Percentiles rank a stretch among this genome's conserved stretches.
phyloP scores from a whole-genome alignment of 2,113 vertebrate genomes.

The Tretioscincus oriximinensis region DNA sequence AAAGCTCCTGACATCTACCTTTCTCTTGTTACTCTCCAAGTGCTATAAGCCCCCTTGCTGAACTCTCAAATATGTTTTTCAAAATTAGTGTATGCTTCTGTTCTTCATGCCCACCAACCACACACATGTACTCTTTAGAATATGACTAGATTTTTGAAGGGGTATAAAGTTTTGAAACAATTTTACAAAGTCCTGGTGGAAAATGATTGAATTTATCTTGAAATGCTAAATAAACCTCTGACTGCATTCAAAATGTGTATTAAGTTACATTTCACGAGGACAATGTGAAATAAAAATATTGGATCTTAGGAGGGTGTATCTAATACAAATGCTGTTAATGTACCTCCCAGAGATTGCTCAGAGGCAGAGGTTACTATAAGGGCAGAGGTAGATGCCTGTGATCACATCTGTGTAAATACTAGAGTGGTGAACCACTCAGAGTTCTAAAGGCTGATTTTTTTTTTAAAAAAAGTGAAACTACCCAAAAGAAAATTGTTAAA shows the following conservation, averaged over 20 bases:
- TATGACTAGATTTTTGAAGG: conserved; percentile 15
- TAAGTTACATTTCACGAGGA: conserved; percentile 74
- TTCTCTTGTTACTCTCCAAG: no score
- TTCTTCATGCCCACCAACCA: background rate
- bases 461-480: conserved; percentile 76
- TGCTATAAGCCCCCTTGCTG: no score
- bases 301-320: conserved; percentile 69
- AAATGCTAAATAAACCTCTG: conserved; percentile 73
- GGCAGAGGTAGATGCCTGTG: conserved; percentile 71
- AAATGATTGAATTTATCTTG: conserved; percentile 66
- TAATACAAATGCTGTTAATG: conserved; percentile 77
- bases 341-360: conserved; percentile 79
- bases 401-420: conserved; percentile 84
- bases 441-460: conserved; percentile 67
- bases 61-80: conserved; percentile 7
- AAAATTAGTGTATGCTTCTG: conserved; percentile 45
- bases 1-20: no score
- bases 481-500: conserved; percentile 71
- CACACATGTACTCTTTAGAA: conserved; percentile 10
- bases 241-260: conserved; percentile 61
- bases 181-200: conserved; percentile 54
- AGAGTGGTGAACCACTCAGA: conserved; percentile 62
- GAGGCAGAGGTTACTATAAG: conserved; percentile 77
- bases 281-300: conserved; percentile 75
- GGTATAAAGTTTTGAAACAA: conserved; percentile 46